Evolutionary conservation across 2,888 invertebrate species (phyloP).

Genomic region (Baccha elongata): DNA sequence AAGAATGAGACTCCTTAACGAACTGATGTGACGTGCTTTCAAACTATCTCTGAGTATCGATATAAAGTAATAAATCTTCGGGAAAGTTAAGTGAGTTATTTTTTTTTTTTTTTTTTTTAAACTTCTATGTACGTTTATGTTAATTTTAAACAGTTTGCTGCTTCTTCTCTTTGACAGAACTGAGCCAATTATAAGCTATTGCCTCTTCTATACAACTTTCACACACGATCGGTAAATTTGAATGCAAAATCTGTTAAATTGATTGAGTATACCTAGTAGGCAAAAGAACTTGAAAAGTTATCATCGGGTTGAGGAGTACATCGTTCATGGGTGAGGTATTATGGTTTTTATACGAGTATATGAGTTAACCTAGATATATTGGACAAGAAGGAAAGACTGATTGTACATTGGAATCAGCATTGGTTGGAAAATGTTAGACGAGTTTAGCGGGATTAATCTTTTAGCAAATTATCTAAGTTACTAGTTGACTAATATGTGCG

Average conservation of each 20-base stretch:
- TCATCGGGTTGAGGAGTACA: conserved; percentile 4
- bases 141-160: conserved; percentile 39
- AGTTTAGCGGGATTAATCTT: no score
- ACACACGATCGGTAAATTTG: conserved; percentile 60
- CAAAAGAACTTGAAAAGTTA: neutral
- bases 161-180: conserved; percentile 29
- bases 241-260: conserved; percentile 59
- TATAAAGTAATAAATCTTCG: conserved; percentile 54
- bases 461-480: no score
- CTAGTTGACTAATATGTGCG: no score
- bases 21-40: conserved; percentile 37
- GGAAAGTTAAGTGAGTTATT: conserved; percentile 56
- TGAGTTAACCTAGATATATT: conserved; percentile 61
- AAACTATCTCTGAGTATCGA: conserved; percentile 50
- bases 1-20: conserved; percentile 46
- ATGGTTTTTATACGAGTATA: no score
- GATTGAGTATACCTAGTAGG: conserved; percentile 5
- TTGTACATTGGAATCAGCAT: neutral
- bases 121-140: conserved; percentile 37
- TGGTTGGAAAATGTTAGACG: no score
- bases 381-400: neutral
- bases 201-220: conserved; percentile 65
- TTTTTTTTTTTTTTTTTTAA: no score
- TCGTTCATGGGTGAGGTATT: conserved; percentile 28
- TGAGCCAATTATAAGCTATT: conserved; percentile 15